A percentile compares a stretch with the other conserved stretches of the same genome.
Evolutionary conservation across 2,113 vertebrate species (phyloP).

Genomic region (Spea bombifrons): DNA sequence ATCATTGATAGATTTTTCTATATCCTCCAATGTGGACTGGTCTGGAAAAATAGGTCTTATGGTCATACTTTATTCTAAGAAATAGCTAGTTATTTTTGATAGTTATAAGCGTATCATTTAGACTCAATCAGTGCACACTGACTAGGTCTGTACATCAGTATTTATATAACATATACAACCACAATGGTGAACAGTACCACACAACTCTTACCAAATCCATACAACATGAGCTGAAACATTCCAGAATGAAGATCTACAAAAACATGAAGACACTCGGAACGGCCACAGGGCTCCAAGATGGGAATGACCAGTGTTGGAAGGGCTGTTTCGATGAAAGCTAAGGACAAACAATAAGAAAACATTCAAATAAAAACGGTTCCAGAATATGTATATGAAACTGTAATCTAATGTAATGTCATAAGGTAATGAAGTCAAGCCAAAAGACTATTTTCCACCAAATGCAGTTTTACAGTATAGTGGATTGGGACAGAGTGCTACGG

Average conservation of each 20-base stretch:
- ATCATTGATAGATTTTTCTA: slow-evolving; percentile 95
- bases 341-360: slow-evolving; percentile 29
- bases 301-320: slow-evolving; percentile 92
- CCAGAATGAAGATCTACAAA: slow-evolving; percentile 98
- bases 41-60: slow-evolving; percentile 66
- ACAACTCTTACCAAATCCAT: slow-evolving; percentile 86
- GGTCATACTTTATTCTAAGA: too few relatives aligned
- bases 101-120: too few relatives aligned
- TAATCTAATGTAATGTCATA: too few relatives aligned
- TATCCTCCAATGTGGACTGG: slow-evolving; percentile 86
- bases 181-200: neutral
- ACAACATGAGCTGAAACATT: slow-evolving; percentile 96
- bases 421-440: too few relatives aligned
- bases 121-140: neutral
- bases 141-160: neutral
- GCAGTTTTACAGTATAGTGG: too few relatives aligned
- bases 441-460: too few relatives aligned
- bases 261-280: slow-evolving; percentile 94
- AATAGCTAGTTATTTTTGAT: too few relatives aligned
- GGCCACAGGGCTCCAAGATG: slow-evolving; percentile 91
- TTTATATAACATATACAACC: neutral
- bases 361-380: neutral
- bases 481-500: too few relatives aligned
- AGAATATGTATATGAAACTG: too few relatives aligned
- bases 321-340: slow-evolving; percentile 93